phyloP scores from a whole-genome alignment of 2,797 vertebrate species.

The Petrocephalus schoutedeni region DNA sequence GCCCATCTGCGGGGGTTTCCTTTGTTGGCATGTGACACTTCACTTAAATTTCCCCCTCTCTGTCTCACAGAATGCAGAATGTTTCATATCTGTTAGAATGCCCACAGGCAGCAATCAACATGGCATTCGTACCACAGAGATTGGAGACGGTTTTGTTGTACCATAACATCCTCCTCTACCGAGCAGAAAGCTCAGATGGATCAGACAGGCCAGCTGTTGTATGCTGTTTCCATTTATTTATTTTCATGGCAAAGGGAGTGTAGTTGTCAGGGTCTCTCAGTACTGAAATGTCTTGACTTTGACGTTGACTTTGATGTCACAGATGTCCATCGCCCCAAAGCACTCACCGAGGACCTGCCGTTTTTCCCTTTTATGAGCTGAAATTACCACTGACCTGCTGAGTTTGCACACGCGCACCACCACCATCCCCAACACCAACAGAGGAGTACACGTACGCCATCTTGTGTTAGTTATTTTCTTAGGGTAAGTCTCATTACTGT shows the following conservation, averaged over 20 bases:
- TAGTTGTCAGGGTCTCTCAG: background rate
- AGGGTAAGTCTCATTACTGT: background rate
- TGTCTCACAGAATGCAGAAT: background rate
- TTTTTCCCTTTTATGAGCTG: slow-evolving; percentile 4
- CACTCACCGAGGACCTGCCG: background rate
- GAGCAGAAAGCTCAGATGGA: background rate
- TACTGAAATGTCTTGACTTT: background rate
- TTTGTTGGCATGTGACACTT: background rate
- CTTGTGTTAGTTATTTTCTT: background rate
- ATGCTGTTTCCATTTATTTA: background rate
- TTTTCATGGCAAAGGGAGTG: background rate
- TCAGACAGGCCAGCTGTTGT: background rate
- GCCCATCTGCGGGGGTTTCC: background rate
- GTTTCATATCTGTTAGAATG: background rate
- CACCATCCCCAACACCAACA: background rate
- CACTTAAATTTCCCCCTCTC: background rate
- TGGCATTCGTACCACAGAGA: background rate
- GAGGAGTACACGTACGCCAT: background rate
- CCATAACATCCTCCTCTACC: background rate
- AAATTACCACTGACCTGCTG: background rate
- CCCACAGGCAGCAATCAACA: background rate
- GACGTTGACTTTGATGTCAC: background rate
- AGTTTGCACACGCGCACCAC: background rate
- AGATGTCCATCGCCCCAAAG: slow-evolving; percentile 1
- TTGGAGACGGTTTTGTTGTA: background rate